phyloP scores from a whole-genome alignment of 2,113 vertebrate genomes.

The Camelus dromedarius region DNA sequence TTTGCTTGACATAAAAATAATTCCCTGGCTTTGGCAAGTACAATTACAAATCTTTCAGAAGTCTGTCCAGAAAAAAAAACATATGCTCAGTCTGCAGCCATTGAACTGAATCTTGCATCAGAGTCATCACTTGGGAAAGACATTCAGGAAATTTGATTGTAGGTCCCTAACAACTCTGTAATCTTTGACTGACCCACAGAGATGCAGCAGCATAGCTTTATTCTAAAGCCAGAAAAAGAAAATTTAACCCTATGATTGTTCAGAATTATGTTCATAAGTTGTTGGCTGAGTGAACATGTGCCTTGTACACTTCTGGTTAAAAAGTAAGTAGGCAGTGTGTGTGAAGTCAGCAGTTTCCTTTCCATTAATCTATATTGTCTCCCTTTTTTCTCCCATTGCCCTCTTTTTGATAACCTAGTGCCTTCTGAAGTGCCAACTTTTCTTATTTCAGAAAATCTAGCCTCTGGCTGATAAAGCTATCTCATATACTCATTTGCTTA shows the following conservation, averaged over 20 bases:
- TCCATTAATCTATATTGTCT: neutral
- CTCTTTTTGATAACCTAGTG: neutral
- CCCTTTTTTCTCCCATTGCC: neutral
- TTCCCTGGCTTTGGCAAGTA: neutral
- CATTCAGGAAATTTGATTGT: constrained; percentile 17
- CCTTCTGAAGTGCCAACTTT: neutral
- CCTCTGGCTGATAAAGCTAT: neutral
- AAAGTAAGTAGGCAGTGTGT: neutral
- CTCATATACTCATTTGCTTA: neutral
- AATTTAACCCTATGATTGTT: neutral
- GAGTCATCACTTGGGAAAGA: neutral
- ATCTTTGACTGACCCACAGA: neutral
- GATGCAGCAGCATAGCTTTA: neutral
- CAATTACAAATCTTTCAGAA: constrained; percentile 24
- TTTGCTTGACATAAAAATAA: constrained; percentile 14
- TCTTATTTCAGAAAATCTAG: constrained; percentile 37
- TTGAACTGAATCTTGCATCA: neutral
- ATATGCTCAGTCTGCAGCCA: neutral
- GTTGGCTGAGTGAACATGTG: neutral
- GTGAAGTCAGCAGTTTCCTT: neutral
- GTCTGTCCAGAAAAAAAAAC: neutral
- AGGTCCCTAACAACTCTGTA: neutral
- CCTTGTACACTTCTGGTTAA: neutral
- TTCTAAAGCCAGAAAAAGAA: constrained; percentile 17
- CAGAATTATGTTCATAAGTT: neutral